Evolutionary conservation across 92 coral and sea anemone genomes (phyloP).

Genomic region (Palythoa caribaeorum): DNA sequence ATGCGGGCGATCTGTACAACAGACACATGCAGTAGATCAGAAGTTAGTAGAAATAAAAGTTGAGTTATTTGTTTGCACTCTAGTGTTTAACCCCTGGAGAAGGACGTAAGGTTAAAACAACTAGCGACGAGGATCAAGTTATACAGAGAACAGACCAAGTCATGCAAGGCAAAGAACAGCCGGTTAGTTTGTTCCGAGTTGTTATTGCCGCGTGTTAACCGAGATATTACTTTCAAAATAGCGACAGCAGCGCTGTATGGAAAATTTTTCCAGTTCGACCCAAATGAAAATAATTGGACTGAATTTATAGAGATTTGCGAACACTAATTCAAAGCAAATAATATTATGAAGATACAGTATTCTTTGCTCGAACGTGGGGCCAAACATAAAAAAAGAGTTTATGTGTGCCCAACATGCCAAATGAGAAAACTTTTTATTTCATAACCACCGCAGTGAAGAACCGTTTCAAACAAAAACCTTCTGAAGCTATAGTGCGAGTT

Average conservation of each 20-base stretch:
- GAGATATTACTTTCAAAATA: not conserved
- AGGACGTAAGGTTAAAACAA: not conserved
- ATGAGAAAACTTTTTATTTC: too few species aligned
- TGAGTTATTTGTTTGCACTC: not conserved
- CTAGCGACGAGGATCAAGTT: slow-evolving; percentile 1
- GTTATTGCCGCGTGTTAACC: not conserved
- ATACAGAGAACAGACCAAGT: not conserved
- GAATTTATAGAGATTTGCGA: not conserved
- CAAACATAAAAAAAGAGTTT: too few species aligned
- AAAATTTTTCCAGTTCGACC: slow-evolving; percentile 13
- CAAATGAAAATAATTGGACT: slow-evolving; percentile 13
- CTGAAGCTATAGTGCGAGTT: too few species aligned
- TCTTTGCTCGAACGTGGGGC: too few species aligned
- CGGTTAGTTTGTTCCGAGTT: slow-evolving; percentile 19
- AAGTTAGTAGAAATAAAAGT: too few species aligned
- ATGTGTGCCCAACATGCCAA: too few species aligned
- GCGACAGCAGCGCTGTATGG: too few species aligned
- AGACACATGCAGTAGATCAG: too few species aligned
- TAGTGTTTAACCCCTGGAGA: not conserved
- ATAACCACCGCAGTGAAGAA: too few species aligned
- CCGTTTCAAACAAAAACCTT: too few species aligned
- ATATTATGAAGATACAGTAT: not conserved
- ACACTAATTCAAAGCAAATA: slow-evolving; percentile 5
- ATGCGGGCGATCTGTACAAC: too few species aligned
- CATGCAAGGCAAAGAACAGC: not conserved